Base-by-base conservation (phyloP, 2,888 invertebrate species). In the Xanthia togata region DNA sequence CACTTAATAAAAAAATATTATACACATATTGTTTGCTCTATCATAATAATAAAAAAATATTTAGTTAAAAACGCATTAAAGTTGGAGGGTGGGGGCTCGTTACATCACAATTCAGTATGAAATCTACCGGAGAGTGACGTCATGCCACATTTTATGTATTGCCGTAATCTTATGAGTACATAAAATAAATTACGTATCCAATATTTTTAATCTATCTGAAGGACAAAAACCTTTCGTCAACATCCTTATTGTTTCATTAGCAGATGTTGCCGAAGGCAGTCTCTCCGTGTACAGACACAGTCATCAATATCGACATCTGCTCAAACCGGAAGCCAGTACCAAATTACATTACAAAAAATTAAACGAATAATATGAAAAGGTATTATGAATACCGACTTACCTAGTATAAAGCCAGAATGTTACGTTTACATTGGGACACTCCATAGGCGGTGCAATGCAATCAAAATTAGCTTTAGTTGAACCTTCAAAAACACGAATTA, bases 401-500 rank as follows among this genome's bases (percentile, higher is more conserved):
- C 96, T 97, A 11, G 97, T 97, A 85, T 97, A 97, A 0, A 97
- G 90, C 97, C 97, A 97, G 90, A 97, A 97, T 12, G 97, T 97
- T 1, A 97, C 92, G 89, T 97, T 97, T 86, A 93, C 86, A 87
- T 97, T 97, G 0, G 97, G 97, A 89, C 97, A 97, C 83, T 94
- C 92, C 89, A 95, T 76, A 0, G 95, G 94, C 6, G 96, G 96
- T 8, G 84, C 76, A 8, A 96, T 88, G 79, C 96, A 96, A 64
- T 35, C 47, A 68, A 12, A 38, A 11, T 44, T 11, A 31, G 73
- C 81, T n/a, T 44, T 50, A 11, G 68, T 75, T 44, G 71, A 60
- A 47, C 81, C 87, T 78, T 73, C 20, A 47, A 77, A 82, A 88
- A 84, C 47, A 67, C 73, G 17, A 4, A 23, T 26, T 44, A 59